Percentiles rank a stretch among this genome's conserved stretches.
Evolutionary conservation across 2,797 vertebrate species (phyloP).

Genomic region (Austrolebias charrua): DNA sequence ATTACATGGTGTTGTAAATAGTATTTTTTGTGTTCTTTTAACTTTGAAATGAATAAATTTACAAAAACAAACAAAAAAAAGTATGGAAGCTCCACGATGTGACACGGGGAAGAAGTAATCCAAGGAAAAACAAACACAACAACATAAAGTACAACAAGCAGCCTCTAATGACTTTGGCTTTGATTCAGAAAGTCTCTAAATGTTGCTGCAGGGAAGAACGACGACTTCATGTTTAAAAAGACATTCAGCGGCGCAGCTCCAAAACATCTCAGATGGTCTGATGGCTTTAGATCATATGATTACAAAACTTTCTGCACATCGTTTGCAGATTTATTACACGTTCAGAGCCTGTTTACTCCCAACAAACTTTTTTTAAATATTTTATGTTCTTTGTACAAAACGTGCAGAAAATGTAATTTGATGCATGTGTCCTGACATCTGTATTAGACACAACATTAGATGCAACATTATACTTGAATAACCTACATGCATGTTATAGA

Average conservation of each 20-base stretch:
- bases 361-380: too few species aligned
- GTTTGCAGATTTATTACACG: not conserved
- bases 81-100: not conserved
- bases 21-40: too few species aligned
- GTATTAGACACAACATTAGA: too few species aligned
- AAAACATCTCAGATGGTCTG: not conserved
- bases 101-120: not conserved
- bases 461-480: too few species aligned
- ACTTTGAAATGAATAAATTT: too few species aligned
- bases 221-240: not conserved
- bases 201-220: not conserved
- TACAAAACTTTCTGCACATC: too few species aligned
- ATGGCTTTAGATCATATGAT: not conserved
- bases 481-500: too few species aligned
- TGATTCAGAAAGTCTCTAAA: not conserved
- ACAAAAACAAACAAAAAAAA: too few species aligned
- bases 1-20: too few species aligned
- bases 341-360: not conserved
- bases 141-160: not conserved
- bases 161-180: not conserved
- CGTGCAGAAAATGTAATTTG: too few species aligned
- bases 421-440: too few species aligned
- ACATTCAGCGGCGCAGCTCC: not conserved
- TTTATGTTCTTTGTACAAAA: too few species aligned
- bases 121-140: not conserved